Base-by-base conservation (phyloP, 1,140 invertebrate genomes). In the Vollenhovia emeryi region DNA sequence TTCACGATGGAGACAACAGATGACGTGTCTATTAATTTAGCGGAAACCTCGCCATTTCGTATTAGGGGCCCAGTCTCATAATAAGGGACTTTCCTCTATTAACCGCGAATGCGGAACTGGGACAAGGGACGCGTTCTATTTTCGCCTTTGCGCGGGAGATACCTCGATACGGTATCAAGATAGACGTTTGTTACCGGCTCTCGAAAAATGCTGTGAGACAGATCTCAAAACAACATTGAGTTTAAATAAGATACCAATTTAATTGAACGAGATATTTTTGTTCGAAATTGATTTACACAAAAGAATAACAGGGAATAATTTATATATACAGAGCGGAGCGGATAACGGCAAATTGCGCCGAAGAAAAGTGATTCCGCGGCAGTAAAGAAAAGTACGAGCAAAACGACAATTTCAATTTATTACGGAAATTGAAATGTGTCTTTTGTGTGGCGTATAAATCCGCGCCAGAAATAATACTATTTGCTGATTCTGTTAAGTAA, bases 401-500 rank as follows among this genome's bases (percentile, higher is more conserved):
- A 82, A 55, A 80, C 50, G 45, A 82, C 69, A 57, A 82, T 73
- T 73, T 82, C 66, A 82, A 73, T 71, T 82, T 82, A 69, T 73
- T 59, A 48, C 36, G 40, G 55, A 82, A 82, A 69, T 82, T 73
- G 66, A 30, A 57, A 57, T 55, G 50, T 57, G 36, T 33, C 50
- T 71, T 50, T 57, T 45, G 50, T 79, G 43, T 40, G 50, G 8
- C n/a, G 52, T 82, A 71, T 71, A 82, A 82, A 82, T 71, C 78
- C 66, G 66, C 50, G n/a, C 50, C 66, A 57, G 50, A 73, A 73
- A n/a, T 82, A 82, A 82, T 73, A 57, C 30, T 82, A 82, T 82
- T 82, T 82, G 40, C 50, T 82, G 78, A 82, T 82, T 82, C 78
- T 57, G 40, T 82, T 82, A 82, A 82, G 78, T 82, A 82, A 82